phyloP scores from a whole-genome alignment of 2,113 vertebrate genomes.

The Azemiops feae region DNA sequence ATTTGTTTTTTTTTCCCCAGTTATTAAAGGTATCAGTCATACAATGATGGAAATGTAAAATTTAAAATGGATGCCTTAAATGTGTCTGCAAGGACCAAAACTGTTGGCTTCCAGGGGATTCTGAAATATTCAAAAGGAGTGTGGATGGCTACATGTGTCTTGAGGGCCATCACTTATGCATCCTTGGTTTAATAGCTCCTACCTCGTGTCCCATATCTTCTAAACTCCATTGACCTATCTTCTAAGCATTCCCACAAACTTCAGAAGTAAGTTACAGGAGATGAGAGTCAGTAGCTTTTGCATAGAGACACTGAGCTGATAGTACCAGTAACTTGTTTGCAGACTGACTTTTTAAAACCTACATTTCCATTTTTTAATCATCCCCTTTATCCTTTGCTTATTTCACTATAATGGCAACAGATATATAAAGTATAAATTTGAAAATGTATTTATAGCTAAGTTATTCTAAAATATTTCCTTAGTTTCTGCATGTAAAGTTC shows the following conservation, averaged over 20 bases:
- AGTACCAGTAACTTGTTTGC: background rate
- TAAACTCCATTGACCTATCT: too few species aligned
- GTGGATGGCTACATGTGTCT: too few species aligned
- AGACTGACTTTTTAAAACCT: background rate
- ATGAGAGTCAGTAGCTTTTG: background rate
- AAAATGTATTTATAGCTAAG: background rate
- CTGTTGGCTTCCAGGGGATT: too few species aligned
- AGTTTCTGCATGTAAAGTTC: background rate
- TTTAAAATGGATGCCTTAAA: too few species aligned
- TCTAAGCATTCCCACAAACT: background rate
- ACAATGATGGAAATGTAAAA: background rate
- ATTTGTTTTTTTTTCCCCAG: background rate
- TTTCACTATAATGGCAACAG: background rate
- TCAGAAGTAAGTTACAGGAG: background rate
- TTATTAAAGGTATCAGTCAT: conserved; percentile 7
- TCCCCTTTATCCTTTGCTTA: background rate
- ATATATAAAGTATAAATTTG: background rate
- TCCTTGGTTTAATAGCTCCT: too few species aligned
- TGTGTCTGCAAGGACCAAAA: too few species aligned
- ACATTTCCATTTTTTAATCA: background rate
- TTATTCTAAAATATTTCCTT: background rate
- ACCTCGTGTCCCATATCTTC: background rate
- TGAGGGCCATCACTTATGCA: too few species aligned
- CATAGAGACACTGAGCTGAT: background rate
- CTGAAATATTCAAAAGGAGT: too few species aligned